Evolutionary conservation across 2,888 invertebrate species (phyloP).

Genomic region (Abrostola tripartita): DNA sequence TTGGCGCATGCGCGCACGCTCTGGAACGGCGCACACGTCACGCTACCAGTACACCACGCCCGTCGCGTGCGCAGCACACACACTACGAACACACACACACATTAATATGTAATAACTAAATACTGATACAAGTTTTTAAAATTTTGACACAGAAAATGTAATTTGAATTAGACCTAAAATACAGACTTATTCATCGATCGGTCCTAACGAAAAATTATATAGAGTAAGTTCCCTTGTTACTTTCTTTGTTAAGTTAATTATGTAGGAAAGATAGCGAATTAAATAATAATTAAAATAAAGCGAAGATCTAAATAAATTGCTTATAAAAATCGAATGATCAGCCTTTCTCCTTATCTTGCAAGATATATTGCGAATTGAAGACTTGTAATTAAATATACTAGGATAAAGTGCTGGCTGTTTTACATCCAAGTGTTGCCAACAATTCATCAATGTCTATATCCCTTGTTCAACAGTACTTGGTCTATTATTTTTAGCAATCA

Average conservation of each 20-base stretch:
- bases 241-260: background rate
- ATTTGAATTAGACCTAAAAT: too few relatives aligned
- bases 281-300: slow-evolving; percentile 4
- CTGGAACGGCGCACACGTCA: slow-evolving; percentile 82
- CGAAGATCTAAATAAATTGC: slow-evolving; percentile 34
- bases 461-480: background rate
- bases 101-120: background rate
- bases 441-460: background rate
- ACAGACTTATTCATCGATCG: too few relatives aligned
- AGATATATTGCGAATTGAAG: background rate
- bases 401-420: background rate
- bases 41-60: slow-evolving; percentile 67
- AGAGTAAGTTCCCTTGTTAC: too few relatives aligned
- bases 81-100: slow-evolving; percentile 16
- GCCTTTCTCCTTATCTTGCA: slow-evolving; percentile 1
- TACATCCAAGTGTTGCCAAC: background rate
- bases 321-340: slow-evolving; percentile 6
- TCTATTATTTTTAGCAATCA: slow-evolving; percentile 10
- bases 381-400: background rate
- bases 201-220: too few relatives aligned
- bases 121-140: slow-evolving; percentile 3
- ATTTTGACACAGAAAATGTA: too few relatives aligned
- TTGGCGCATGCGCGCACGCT: slow-evolving; percentile 68
- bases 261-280: slow-evolving; percentile 25
- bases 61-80: slow-evolving; percentile 61